A percentile compares a stretch with the other conserved stretches of the same genome.
These are phyloP conservation scores for Halichoerus grypus DNA, from an alignment of 2,113 vertebrate genomes.

Conservation along the genomic window DNA sequence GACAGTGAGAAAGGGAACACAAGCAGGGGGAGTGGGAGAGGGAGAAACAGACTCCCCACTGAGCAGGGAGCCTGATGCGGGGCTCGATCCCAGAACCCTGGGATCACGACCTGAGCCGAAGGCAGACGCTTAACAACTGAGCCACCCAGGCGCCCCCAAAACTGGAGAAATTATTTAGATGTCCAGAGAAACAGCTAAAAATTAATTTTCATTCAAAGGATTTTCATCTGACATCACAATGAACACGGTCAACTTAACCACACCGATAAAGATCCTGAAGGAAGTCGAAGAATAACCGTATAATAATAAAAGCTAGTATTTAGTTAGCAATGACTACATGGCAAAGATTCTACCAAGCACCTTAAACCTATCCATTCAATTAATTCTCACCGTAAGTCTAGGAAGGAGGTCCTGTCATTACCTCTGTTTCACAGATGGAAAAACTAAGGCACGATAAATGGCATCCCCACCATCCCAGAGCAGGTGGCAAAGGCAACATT, in stretches of 20 bases:
- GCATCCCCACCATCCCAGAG: neutral
- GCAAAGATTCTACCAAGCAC: neutral
- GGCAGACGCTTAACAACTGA: no score
- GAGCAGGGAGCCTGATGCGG: no score
- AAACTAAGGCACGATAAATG: neutral
- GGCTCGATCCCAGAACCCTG: no score
- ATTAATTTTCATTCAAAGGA: neutral
- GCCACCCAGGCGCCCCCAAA: neutral
- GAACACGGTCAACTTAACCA: neutral
- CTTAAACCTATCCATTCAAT: neutral
- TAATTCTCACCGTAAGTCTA: neutral
- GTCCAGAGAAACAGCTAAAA: neutral
- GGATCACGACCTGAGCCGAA: no score
- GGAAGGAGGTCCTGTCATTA: no score
- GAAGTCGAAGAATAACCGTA: neutral
- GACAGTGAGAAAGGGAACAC: no score
- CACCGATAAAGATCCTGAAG: neutral
- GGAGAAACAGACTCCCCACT: no score
- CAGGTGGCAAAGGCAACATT: neutral
- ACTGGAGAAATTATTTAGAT: neutral
- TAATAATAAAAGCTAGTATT: neutral
- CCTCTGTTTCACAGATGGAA: neutral
- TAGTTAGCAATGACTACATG: neutral
- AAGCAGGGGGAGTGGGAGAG: no score
- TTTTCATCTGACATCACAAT: neutral